Conservation (phyloP, 2,797 vertebrate species). For the Meda fulgida region DNA sequence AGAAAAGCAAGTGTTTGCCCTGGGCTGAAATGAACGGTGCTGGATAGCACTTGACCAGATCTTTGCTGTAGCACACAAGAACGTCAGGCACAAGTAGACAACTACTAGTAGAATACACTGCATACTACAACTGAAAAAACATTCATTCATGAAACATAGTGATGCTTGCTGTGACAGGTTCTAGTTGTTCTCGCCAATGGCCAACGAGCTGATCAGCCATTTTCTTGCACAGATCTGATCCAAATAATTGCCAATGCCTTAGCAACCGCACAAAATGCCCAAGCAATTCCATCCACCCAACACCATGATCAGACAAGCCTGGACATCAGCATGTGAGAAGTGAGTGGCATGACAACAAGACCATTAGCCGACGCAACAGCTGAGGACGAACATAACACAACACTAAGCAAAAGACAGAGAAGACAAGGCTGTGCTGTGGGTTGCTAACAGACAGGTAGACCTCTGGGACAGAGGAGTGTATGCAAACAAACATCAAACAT, state of each 20-base stretch:
- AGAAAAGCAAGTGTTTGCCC: constrained; percentile 1
- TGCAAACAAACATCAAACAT: constrained; percentile 33
- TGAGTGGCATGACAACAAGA: constrained; percentile 22
- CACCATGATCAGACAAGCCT: background rate
- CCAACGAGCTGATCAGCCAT: background rate
- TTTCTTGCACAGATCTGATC: background rate
- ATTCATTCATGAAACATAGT: constrained; percentile 8
- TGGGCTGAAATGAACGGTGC: background rate
- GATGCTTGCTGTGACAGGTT: background rate
- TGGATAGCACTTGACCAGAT: background rate
- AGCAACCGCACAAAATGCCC: background rate
- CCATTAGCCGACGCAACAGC: background rate
- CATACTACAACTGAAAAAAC: background rate
- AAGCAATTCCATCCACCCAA: background rate
- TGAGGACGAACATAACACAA: background rate
- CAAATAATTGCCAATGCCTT: background rate
- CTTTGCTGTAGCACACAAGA: background rate
- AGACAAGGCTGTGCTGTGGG: background rate
- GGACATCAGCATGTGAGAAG: background rate
- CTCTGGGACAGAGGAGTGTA: constrained; percentile 27
- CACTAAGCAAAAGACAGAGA: constrained; percentile 6
- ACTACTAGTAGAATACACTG: background rate
- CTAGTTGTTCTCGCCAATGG: no score
- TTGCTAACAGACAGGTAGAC: constrained; percentile 48
- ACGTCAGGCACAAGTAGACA: background rate